Evolutionary conservation across 2,888 invertebrate genomes (phyloP).

Genomic region (Choreutis nemorana): DNA sequence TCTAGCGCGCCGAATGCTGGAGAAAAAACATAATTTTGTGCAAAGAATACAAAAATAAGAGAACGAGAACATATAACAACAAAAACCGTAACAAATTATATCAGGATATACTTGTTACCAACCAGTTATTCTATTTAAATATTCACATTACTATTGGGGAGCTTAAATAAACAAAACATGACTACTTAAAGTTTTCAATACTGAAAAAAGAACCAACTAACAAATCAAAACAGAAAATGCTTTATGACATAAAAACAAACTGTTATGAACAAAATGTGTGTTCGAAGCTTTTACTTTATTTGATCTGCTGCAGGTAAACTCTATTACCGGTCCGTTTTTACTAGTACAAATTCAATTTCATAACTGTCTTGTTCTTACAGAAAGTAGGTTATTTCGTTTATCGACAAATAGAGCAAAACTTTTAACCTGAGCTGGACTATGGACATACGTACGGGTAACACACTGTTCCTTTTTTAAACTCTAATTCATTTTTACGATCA

Average conservation of each 20-base stretch:
- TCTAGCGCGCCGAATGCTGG: slow-evolving; percentile 52
- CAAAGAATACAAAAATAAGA: slow-evolving; percentile 37
- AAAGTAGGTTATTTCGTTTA: slow-evolving; percentile 42
- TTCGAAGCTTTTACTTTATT: slow-evolving; percentile 39
- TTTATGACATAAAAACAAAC: no score
- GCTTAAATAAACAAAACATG: no score
- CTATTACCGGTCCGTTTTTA: slow-evolving; percentile 57
- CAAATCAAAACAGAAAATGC: slow-evolving; percentile 11
- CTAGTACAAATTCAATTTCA: slow-evolving; percentile 55
- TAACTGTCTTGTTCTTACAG: slow-evolving; percentile 37
- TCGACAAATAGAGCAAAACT: slow-evolving; percentile 29
- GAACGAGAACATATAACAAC: no score
- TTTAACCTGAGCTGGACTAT: no score
- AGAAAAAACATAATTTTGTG: slow-evolving; percentile 56
- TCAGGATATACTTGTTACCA: no score
- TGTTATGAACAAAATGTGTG: slow-evolving; percentile 8
- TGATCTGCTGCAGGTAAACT: slow-evolving; percentile 53
- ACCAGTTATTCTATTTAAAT: no score
- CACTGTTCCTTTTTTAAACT: no score
- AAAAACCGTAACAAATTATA: no score
- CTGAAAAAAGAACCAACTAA: background rate
- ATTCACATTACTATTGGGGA: no score
- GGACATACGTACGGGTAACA: no score
- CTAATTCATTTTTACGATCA: no score
- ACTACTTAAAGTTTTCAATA: slow-evolving; percentile 5